phyloP scores from a whole-genome alignment of 2,888 invertebrate species.

The Abrostola tripartita region DNA sequence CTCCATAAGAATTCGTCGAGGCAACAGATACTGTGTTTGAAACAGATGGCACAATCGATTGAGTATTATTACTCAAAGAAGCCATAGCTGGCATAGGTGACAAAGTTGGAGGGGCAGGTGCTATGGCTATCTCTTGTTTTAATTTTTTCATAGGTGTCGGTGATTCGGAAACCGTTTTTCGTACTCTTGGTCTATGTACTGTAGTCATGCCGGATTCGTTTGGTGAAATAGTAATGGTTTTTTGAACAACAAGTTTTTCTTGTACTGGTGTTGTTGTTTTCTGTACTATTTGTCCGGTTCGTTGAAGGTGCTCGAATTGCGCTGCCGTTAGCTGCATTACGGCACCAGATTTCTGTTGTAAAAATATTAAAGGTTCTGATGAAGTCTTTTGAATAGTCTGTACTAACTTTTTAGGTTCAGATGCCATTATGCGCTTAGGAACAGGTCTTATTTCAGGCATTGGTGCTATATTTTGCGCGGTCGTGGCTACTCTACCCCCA shows the following conservation, averaged over 20 bases:
- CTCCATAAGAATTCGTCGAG: constrained; percentile 66
- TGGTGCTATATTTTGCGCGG: constrained; percentile 83
- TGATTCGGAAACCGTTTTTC: constrained; percentile 70
- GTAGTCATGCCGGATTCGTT: constrained; percentile 65
- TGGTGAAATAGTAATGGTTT: constrained; percentile 68
- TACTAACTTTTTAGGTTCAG: constrained; percentile 77
- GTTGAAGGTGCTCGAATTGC: constrained; percentile 85
- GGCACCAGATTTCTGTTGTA: constrained; percentile 84
- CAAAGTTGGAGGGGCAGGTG: constrained; percentile 58
- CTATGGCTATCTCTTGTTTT: constrained; percentile 75
- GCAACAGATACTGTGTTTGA: constrained; percentile 65
- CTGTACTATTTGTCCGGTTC: constrained; percentile 83
- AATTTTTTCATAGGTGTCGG: constrained; percentile 72
- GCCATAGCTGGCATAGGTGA: constrained; percentile 64
- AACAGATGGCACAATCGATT: constrained; percentile 61
- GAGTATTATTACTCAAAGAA: constrained; percentile 61
- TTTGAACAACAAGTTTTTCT: constrained; percentile 77
- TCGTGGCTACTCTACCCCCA: constrained; percentile 81
- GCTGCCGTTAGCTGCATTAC: constrained; percentile 84
- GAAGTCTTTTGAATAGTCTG: constrained; percentile 77
- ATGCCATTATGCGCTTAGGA: constrained; percentile 72
- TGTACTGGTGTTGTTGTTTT: constrained; percentile 67
- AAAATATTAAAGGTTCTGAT: constrained; percentile 79
- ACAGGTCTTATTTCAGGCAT: constrained; percentile 80
- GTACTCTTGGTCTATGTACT: constrained; percentile 69